Base-by-base conservation (phyloP, 1,140 invertebrate species). In the Cydia strobilella region DNA sequence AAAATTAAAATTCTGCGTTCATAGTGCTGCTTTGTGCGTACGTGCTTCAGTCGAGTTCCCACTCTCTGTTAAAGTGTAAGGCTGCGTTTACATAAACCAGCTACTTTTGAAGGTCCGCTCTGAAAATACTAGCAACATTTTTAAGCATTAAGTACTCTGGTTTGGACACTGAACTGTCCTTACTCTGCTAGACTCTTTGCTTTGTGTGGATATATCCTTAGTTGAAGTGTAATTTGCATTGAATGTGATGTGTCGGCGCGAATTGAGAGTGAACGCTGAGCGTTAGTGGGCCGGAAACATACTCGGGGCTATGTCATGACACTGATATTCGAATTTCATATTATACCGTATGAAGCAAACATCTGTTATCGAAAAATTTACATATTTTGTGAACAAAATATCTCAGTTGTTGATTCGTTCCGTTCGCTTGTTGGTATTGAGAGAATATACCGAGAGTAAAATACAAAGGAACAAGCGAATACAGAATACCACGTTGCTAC, bases 211-310 rank as follows among this genome's bases (percentile, higher is more conserved):
- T 18, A 2, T n/a, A 72, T 77, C 75, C 63, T 75, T 74, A 74
- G 73, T 59, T 75, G 27, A 51, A 79, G 75, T 78, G 66, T 75
- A 82, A 80, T 82, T 82, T 80, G 79, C 78, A 80, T 82, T 77
- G 75, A 82, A 82, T 82, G 76, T 71, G 65, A 69, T 39, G 65
- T 69, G 65, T 69, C 65, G 65, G 65, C 31, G 65, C 65, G 65
- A 69, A 69, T 69, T 69, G 65, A 69, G 65, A 69, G 35, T 69
- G 65, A 69, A 42, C 65, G 65, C 31, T 13, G 65, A 35, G 31
- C 15, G 65, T 69, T 69, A 69, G 65, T 69, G 65, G 31, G 65
- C 65, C 65, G 65, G 65, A 69, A 69, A 69, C 42, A 39, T 69
- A 35, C n/a, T 23, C 25, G n/a, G 31, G 6, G 18, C 1, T 42